Evolutionary conservation across 2,888 invertebrate species (phyloP).

Genomic region (Lasioglossum morio): DNA sequence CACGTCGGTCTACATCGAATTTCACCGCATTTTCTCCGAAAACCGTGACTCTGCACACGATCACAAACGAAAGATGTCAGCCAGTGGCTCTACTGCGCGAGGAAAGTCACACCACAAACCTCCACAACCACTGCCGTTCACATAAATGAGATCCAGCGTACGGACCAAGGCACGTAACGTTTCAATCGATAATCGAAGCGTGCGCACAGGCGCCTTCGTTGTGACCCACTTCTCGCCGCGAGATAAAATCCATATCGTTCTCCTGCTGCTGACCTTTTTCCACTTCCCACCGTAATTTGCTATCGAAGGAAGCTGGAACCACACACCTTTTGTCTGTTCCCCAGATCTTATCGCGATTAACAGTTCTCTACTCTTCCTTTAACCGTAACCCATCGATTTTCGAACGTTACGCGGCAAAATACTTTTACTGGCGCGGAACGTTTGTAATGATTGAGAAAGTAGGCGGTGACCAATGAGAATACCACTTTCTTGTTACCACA

Average conservation of each 20-base stretch:
- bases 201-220: slow-evolving; percentile 79
- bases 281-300: slow-evolving; percentile 54
- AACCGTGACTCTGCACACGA: slow-evolving; percentile 35
- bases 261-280: slow-evolving; percentile 70
- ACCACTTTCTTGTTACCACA: slow-evolving; percentile 14
- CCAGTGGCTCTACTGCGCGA: slow-evolving; percentile 41
- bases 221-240: slow-evolving; percentile 79
- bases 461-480: slow-evolving; percentile 44
- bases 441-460: slow-evolving; percentile 26
- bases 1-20: slow-evolving; percentile 47
- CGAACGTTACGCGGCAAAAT: slow-evolving; percentile 62
- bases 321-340: slow-evolving; percentile 30
- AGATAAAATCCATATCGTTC: slow-evolving; percentile 81
- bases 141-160: slow-evolving; percentile 71
- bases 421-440: slow-evolving; percentile 46
- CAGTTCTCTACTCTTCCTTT: background rate
- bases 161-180: slow-evolving; percentile 70
- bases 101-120: slow-evolving; percentile 45
- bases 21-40: slow-evolving; percentile 73
- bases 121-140: slow-evolving; percentile 54
- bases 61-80: slow-evolving; percentile 39
- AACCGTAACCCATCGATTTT: slow-evolving; percentile 25
- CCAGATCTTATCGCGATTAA: slow-evolving; percentile 16
- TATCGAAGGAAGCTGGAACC: slow-evolving; percentile 42
- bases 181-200: slow-evolving; percentile 84